These are phyloP conservation scores for Molossus alvarezi DNA, from an alignment of 2,797 vertebrate species.

Conservation along the genomic window DNA sequence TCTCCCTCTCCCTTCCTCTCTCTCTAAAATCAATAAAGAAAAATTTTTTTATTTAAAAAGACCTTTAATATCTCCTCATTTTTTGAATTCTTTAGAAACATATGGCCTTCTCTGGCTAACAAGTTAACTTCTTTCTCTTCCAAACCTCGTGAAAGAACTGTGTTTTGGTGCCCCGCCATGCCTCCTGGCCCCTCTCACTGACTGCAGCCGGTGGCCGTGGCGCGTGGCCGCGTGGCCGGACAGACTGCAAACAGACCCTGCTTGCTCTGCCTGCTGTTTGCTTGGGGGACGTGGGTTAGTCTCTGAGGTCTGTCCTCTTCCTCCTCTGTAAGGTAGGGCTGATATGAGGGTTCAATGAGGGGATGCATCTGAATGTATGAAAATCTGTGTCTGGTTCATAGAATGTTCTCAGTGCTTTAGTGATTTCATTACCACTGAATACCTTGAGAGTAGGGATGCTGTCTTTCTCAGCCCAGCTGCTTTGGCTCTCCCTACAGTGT, in stretches of 20 bases:
- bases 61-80: neutral
- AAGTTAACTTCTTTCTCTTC: neutral
- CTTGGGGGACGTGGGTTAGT: neutral
- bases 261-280: neutral
- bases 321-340: neutral
- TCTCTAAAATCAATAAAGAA: too few relatives aligned
- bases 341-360: neutral
- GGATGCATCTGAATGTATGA: neutral
- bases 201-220: too few relatives aligned
- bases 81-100: neutral
- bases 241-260: neutral
- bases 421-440: neutral
- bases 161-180: neutral
- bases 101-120: neutral
- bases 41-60: too few relatives aligned
- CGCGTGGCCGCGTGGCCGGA: too few relatives aligned
- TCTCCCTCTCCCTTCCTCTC: too few relatives aligned
- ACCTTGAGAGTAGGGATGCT: neutral
- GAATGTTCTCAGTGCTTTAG: neutral
- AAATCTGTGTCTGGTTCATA: neutral
- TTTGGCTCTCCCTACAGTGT: neutral
- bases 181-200: neutral
- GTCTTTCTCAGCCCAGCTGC: neutral
- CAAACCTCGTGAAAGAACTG: neutral
- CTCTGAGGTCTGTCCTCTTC: neutral